Conservation (phyloP, 2,888 invertebrate species). For the Cheilosia variabilis region DNA sequence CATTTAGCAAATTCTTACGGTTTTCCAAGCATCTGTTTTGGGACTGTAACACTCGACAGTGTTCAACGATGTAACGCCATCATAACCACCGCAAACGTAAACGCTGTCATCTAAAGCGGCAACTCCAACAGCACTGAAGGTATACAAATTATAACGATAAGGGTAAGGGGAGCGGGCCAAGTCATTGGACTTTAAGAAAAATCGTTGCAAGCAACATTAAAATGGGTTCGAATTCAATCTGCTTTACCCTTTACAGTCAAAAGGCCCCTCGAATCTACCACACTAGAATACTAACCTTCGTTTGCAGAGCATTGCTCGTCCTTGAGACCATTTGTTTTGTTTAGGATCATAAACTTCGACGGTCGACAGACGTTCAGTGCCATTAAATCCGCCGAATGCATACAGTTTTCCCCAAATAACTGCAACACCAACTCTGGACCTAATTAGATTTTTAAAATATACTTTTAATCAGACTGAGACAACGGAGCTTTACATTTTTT, state of each 20-base stretch:
- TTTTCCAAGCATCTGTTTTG: conserved; percentile 89
- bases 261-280: too few relatives aligned
- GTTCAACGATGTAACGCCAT: conserved; percentile 92
- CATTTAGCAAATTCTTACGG: conserved; percentile 83
- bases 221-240: too few relatives aligned
- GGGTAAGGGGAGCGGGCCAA: too few relatives aligned
- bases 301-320: conserved; percentile 91
- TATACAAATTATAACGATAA: not conserved
- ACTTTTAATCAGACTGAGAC: not conserved
- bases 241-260: too few relatives aligned
- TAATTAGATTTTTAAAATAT: conserved; percentile 70
- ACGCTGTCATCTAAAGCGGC: conserved; percentile 91
- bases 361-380: conserved; percentile 90
- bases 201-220: too few relatives aligned
- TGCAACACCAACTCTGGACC: conserved; percentile 93
- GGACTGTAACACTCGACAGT: conserved; percentile 92
- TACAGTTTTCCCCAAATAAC: conserved; percentile 91
- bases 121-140: conserved; percentile 90
- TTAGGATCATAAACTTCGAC: conserved; percentile 93
- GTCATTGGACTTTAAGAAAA: not conserved
- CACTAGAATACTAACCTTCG: conserved; percentile 85
- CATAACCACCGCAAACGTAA: conserved; percentile 94
- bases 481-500: not conserved
- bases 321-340: conserved; percentile 89
- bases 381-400: conserved; percentile 94